phyloP scores from a whole-genome alignment of 2,888 invertebrate species.

The Acheta domesticus region DNA sequence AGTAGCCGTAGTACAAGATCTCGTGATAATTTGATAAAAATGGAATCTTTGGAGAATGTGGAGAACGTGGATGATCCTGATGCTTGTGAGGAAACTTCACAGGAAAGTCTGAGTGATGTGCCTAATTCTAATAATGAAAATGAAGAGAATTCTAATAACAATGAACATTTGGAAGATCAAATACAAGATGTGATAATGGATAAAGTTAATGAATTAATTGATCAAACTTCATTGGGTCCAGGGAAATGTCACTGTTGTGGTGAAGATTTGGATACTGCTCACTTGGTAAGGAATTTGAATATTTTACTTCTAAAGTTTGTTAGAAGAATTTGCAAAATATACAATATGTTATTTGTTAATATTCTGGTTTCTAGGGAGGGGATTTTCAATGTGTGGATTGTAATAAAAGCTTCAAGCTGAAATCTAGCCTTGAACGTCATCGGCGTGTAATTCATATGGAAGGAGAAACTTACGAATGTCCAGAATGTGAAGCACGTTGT shows the following conservation, averaged over 20 bases:
- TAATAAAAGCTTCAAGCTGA: slow-evolving; percentile 68
- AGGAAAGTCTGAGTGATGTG: no score
- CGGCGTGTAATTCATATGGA: slow-evolving; percentile 65
- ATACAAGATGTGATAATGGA: slow-evolving; percentile 35
- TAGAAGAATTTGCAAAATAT: background rate
- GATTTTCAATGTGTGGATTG: slow-evolving; percentile 59
- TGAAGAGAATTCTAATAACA: no score
- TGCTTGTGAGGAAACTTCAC: no score
- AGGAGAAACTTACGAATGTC: slow-evolving; percentile 60
- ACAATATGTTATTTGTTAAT: background rate
- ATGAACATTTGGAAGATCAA: no score
- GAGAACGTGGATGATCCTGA: no score
- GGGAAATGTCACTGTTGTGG: slow-evolving; percentile 57
- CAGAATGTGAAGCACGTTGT: slow-evolving; percentile 64
- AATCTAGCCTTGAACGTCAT: slow-evolving; percentile 64
- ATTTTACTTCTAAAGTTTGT: background rate
- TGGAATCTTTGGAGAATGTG: background rate
- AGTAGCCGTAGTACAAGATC: slow-evolving; percentile 21
- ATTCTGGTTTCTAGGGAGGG: slow-evolving; percentile 48
- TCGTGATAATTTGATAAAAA: slow-evolving; percentile 18
- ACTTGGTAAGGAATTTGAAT: slow-evolving; percentile 46
- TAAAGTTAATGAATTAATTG: slow-evolving; percentile 38
- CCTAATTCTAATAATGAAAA: no score
- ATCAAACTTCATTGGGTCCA: slow-evolving; percentile 38
- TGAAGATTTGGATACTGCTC: slow-evolving; percentile 56